Base-by-base conservation (phyloP, 2,113 vertebrate species). In the Paramormyrops kingsleyae region DNA sequence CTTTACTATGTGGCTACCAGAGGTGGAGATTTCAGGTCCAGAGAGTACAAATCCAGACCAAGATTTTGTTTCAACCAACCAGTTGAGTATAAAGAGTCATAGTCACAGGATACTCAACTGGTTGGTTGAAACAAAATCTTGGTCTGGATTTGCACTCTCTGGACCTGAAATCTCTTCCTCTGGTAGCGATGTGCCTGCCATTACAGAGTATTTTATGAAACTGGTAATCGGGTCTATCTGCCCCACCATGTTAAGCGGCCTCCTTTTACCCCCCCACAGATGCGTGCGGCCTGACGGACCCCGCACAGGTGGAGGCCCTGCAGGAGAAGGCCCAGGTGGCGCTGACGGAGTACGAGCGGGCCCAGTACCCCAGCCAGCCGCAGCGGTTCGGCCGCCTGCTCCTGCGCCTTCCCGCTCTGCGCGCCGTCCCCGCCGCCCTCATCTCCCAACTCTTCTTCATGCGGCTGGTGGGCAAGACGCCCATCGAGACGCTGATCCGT, bases 391-490 rank as follows among this genome's bases (percentile, higher is more conserved):
- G 98, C 0, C 95, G 98, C 0, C 94, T 99, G 5, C 96, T 99
- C 89, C 96, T 99, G 59, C 97, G 98, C 0, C 96, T 99, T 6
- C 98, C 98, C 0, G 98, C 98, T 0, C 96, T 99, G 15, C 96
- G 98, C 0, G 98, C 98, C 0, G 98, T 99, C 3, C 98, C 98
- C 0, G 98, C 98, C 2, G 95, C 95, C 39, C 98, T 99, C 95
- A 98, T 99, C 93, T 99, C 98, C 1, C 98, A 99, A 93, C 97
- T 99, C 87, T 99, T 99, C 96, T 99, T 99, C 95, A 99, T 99
- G 98, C 94, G 98, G 10, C 96, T 99, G 91, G 98, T 99, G 90
- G 98, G 98, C 62, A 99, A 99, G 93, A 99, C 98, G 0, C 98
- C 98, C 92, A 99, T 99, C 2, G 98, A 99, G 94, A 99, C 98